Conservation (phyloP, 2,113 vertebrate species). For the Notarius quadriscutis region DNA sequence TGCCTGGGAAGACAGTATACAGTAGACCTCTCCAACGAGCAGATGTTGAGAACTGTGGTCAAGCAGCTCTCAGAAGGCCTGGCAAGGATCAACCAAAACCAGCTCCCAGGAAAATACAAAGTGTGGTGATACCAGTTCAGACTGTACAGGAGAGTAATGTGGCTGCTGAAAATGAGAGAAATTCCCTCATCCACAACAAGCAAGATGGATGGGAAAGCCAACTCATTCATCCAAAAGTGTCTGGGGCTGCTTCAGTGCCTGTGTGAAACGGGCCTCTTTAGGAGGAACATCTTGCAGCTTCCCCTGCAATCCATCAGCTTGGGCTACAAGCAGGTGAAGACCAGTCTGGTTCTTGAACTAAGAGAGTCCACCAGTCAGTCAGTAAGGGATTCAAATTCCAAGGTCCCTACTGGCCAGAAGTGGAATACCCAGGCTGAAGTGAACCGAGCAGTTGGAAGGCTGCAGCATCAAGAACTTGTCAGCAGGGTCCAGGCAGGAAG, state of each 20-base stretch:
- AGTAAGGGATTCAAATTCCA: too few relatives aligned
- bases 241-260: not conserved
- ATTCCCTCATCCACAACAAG: conserved; percentile 15
- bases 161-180: conserved; percentile 24
- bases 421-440: too few relatives aligned
- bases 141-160: conserved; percentile 30
- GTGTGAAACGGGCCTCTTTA: not conserved
- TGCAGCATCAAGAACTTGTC: too few relatives aligned
- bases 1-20: not conserved
- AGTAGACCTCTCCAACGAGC: conserved; percentile 10
- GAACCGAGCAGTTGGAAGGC: too few relatives aligned
- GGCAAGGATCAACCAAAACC: not conserved
- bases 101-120: conserved; percentile 31
- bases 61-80: conserved; percentile 6
- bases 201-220: conserved; percentile 16
- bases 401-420: too few relatives aligned
- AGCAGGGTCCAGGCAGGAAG: too few relatives aligned
- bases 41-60: not conserved
- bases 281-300: not conserved
- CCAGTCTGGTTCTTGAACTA: too few relatives aligned
- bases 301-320: not conserved
- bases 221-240: conserved; percentile 12
- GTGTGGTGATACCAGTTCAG: not conserved
- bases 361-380: too few relatives aligned
- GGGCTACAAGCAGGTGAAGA: not conserved